Base-by-base conservation (phyloP, 2,113 vertebrate species). In the Pterocles burchelli region DNA sequence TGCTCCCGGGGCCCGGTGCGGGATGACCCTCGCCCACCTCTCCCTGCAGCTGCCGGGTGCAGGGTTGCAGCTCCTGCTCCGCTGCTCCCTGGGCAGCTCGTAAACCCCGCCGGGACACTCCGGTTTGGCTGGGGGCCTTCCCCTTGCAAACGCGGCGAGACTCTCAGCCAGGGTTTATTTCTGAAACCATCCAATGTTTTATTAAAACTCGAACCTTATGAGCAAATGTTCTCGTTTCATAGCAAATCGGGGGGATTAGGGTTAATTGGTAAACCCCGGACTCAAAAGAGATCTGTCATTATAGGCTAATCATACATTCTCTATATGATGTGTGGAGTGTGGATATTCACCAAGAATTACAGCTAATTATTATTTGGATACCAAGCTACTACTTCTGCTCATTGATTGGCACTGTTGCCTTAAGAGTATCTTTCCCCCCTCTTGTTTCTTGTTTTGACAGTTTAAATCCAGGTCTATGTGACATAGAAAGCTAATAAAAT, bases 401-500 rank as follows among this genome's bases (percentile, higher is more conserved):
- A 38, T 66, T 97, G 96, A 98, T 80, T 95, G 91, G 70, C 95
- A 96, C 87, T 70, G 49, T 83, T 94, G 93, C 81, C 93, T 96
- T 93, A 88, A 54, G 86, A 94, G 71, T 89, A 95, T 93, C 90
- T 96, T 96, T 7, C 1, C 15, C 11, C 8, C 11, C 13, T 33
- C 96, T 96, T 80, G 94, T 93, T 95, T 96, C 97, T 96, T 98
- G 97, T 98, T 98, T 98, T 98, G 98, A 98, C 97, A 97, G 92
- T 85, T 98, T 95, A 96, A 96, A 98, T 97, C 98, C 98, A 97
- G 97, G 95, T 97, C 96, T 96, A 71, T 91, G 92, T 82, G 95
- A 84, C 93, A 97, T 45, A 97, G 86, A 97, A 96, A 97, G 96
- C 96, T 96, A 97, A 97, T 97, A 97, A 98, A 98, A 97, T 97